Evolutionary conservation across 2,888 invertebrate species (phyloP), one percentile per base, ranked within the genome.

Genomic region (Microctonus brassicae): DNA sequence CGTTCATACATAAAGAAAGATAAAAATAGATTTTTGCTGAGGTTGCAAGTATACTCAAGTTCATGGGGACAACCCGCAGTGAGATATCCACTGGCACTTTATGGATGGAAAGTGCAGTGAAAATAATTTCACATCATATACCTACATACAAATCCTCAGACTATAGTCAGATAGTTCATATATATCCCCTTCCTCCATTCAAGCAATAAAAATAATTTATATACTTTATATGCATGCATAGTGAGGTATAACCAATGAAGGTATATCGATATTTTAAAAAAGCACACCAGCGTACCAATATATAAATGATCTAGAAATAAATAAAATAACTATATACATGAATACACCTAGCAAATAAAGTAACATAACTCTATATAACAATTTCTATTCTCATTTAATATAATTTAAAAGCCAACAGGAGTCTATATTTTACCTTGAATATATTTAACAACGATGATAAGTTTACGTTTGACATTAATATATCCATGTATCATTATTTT

Each of bases 51-150:
- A 66, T n/a, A n/a, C n/a, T 26, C 66, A 66, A 66, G 66, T 66
- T 66, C 66, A 66, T 39, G 66, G 66, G 55, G 66, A 66, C 52
- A 11, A 61, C 47, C 63, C 11, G 52, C 47, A 47, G 47, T 47
- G 47, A 63, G 29, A 47, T 42, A 62, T 47, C 20, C 17, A 7
- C 47, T 17, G 3, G 17, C 17, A 39, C 66, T 66, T 66, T 57
- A 66, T 66, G 24, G 57, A 24, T 55, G 57, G 66, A 57, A 57
- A 57, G 36, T 26, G 57, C 39, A 39, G 24, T 66, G 34, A 66
- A 66, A 66, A 66, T 57, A 57, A 55, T 55, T 66, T 26, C 36
- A 36, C 39, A 10, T 13, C n/a, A 22, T 17, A 36, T 22, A 61
- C 29, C n/a, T 26, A 63, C 52, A 5, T 42, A 61, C 24, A 55